Evolutionary conservation across 2,113 vertebrate species (phyloP).

Genomic region (Pristiophorus japonicus): DNA sequence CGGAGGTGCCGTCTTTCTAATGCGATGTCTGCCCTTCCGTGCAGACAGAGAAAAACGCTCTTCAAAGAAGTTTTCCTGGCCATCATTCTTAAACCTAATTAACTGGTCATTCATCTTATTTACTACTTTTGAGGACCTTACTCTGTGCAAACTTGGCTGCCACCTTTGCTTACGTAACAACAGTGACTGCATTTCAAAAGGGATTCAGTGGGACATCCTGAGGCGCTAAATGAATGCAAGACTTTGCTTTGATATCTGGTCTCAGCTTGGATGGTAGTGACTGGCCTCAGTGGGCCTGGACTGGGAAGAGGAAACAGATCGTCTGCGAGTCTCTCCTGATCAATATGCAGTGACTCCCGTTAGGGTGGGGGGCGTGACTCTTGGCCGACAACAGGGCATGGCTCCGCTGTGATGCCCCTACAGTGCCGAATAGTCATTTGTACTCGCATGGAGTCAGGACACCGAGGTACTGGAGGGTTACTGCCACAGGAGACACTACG

Average conservation of each 20-base stretch:
- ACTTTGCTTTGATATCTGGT: neutral
- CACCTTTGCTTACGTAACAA: neutral
- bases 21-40: neutral
- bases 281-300: neutral
- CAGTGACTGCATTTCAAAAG: neutral
- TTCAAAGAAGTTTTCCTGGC: neutral
- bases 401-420: neutral
- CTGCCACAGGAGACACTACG: neutral
- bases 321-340: neutral
- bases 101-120: neutral
- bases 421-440: neutral
- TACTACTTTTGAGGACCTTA: neutral
- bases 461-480: neutral
- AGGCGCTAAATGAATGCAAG: neutral
- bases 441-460: too few relatives aligned
- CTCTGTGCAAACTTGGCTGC: neutral
- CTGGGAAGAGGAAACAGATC: neutral
- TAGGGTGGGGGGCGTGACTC: neutral
- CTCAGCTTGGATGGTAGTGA: neutral
- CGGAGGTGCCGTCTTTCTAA: neutral
- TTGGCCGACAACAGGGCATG: neutral
- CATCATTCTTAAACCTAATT: neutral
- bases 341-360: neutral
- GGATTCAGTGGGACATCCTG: neutral
- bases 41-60: neutral